phyloP scores from a whole-genome alignment of 2,113 vertebrate species.

The Oxyura jamaicensis region DNA sequence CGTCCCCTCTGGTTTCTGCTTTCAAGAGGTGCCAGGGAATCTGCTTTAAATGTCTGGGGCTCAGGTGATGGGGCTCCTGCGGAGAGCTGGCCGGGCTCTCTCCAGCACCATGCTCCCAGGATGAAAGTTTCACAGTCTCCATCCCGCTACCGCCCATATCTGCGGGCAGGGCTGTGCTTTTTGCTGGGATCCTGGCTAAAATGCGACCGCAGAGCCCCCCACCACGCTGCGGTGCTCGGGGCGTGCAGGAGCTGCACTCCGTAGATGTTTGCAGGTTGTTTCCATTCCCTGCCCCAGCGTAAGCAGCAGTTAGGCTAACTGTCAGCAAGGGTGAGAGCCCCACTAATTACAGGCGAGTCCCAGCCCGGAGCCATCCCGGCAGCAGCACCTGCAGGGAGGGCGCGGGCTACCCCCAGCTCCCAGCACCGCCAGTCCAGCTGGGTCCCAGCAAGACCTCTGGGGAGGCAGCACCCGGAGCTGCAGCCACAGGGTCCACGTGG shows the following conservation, averaged over 20 bases:
- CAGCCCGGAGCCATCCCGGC: not conserved
- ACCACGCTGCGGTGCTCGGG: accelerated
- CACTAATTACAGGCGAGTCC: not conserved
- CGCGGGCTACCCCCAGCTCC: not conserved
- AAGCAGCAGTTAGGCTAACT: not conserved
- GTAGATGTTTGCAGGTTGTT: not conserved
- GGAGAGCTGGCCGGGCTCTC: not conserved
- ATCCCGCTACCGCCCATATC: accelerated
- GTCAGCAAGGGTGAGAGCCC: not conserved
- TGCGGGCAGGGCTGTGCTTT: not conserved
- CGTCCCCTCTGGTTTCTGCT: not conserved
- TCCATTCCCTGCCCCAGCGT: not conserved
- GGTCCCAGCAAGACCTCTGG: accelerated
- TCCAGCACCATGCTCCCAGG: not conserved
- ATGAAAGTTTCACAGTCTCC: not conserved
- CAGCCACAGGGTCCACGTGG: accelerated
- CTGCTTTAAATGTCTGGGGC: not conserved
- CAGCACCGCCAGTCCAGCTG: no score
- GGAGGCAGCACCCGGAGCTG: accelerated
- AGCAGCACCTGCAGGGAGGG: not conserved
- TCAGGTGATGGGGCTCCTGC: not conserved
- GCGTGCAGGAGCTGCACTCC: accelerated
- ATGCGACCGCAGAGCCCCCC: accelerated
- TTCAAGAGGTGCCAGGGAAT: accelerated
- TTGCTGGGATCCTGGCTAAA: accelerated